These are phyloP conservation scores for Pangasianodon gigas DNA, from an alignment of 2,113 vertebrate species.

Conservation along the genomic window DNA sequence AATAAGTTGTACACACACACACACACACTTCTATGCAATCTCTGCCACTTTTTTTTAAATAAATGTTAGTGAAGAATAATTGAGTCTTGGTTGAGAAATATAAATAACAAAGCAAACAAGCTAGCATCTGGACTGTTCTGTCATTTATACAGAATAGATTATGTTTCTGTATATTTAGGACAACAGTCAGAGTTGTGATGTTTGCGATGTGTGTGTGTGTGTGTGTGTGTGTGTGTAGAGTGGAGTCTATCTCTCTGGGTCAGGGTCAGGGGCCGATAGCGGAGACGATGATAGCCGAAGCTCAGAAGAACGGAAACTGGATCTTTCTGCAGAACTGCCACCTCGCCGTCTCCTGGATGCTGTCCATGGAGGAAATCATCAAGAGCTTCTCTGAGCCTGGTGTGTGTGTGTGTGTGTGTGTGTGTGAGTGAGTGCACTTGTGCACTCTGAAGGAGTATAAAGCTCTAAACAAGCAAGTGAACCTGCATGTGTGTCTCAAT, in stretches of 20 bases:
- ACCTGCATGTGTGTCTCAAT: neutral
- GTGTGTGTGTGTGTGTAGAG: conserved; percentile 64
- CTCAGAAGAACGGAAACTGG: conserved; percentile 77
- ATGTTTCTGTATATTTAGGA: neutral
- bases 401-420: conserved; percentile 54
- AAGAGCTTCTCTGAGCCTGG: conserved; percentile 81
- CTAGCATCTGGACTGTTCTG: too few relatives aligned
- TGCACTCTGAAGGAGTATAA: neutral
- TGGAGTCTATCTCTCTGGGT: conserved; percentile 82
- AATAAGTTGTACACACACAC: neutral
- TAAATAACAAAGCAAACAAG: neutral
- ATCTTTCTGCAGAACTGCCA: conserved; percentile 85
- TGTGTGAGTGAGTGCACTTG: conserved; percentile 26
- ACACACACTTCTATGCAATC: too few relatives aligned
- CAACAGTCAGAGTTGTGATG: neutral
- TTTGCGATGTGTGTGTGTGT: conserved; percentile 3
- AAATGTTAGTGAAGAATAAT: too few relatives aligned
- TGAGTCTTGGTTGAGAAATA: too few relatives aligned
- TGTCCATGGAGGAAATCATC: conserved; percentile 83
- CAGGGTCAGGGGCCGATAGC: conserved; percentile 84
- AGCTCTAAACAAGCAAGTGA: neutral
- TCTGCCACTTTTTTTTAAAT: too few relatives aligned
- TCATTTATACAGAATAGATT: too few relatives aligned
- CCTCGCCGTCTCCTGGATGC: conserved; percentile 83
- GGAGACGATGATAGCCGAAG: conserved; percentile 79